Evolutionary conservation across 64 coral and sea anemone species (phyloP), one percentile per base, ranked within the genome.

Genomic region (Trachythela sp.): DNA sequence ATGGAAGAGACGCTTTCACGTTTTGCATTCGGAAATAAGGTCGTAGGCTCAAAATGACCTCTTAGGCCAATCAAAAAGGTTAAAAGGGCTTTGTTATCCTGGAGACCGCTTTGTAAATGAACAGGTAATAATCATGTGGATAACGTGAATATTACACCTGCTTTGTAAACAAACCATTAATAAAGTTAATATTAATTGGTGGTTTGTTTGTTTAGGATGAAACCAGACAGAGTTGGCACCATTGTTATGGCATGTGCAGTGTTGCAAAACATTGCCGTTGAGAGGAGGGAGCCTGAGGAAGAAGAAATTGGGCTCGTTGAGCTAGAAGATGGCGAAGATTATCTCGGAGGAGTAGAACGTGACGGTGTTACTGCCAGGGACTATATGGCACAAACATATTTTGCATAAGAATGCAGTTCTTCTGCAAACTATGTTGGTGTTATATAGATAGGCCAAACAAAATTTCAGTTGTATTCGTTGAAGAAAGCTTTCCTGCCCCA

Each of bases 371-470:
- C 54, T 22, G 54, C 54, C 54, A 59, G 54, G 24, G 54, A 59
- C 15, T 59, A 59, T 59, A 59, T 59, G 54, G 54, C 54, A 59
- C 54, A 59, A 59, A 59, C 54, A 59, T 59, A 59, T 59, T 59
- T 59, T 59, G 54, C 54, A 20, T 59, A 11, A 59, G 15, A 17
- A 59, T 59, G 22, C n/a, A n/a, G n/a, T n/a, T n/a, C n/a, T 22
- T 64, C 22, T n/a, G n/a, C n/a, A n/a, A n/a, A n/a, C n/a, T n/a
- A n/a, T n/a, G 26, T 0, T 24, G 56, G 11, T 45, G 42, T 45
- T 4, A 11, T 45, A 45, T 11, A 45, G 42, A n/a, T n/a, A n/a
- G n/a, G n/a, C n/a, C n/a, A n/a, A n/a, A n/a, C n/a, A n/a, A n/a
- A n/a, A n/a, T n/a, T 45, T 45, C 11, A 11, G 4, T 6, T 45